Percentiles rank a stretch among this genome's conserved stretches.
phyloP scores from a whole-genome alignment of 2,113 vertebrate species.

The Argyrosomus japonicus region DNA sequence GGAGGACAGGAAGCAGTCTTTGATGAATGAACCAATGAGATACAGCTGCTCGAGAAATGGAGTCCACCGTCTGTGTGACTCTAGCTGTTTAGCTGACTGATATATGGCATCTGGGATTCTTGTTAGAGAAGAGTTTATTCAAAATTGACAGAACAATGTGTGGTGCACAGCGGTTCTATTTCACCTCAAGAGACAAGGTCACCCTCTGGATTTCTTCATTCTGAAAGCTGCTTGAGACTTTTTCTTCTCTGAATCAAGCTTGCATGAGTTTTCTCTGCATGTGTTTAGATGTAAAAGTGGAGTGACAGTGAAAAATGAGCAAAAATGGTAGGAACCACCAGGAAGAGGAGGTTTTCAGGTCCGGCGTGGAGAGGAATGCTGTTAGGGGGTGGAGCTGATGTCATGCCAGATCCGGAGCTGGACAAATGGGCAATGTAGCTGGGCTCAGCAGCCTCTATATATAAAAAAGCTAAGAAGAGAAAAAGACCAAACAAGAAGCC shows the following conservation, averaged over 20 bases:
- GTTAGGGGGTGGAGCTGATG: too few species aligned
- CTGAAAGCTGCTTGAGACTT: slow-evolving; percentile 10
- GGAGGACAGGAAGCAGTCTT: slow-evolving; percentile 76
- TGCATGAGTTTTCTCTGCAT: not conserved
- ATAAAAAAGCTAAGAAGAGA: too few species aligned
- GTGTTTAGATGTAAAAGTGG: not conserved
- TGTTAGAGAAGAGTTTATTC: slow-evolving; percentile 24
- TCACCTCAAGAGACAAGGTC: slow-evolving; percentile 1
- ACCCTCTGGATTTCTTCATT: slow-evolving; percentile 6
- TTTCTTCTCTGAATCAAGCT: not conserved
- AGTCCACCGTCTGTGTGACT: slow-evolving; percentile 40
- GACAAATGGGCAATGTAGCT: too few species aligned
- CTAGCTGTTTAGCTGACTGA: slow-evolving; percentile 57
- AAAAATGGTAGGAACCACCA: too few species aligned
- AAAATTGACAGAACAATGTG: slow-evolving; percentile 44
- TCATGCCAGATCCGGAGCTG: too few species aligned
- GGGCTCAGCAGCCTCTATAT: too few species aligned
- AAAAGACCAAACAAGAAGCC: too few species aligned
- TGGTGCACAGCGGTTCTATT: slow-evolving; percentile 1
- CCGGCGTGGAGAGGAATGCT: too few species aligned
- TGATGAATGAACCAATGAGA: slow-evolving; percentile 81
- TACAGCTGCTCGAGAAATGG: slow-evolving; percentile 54
- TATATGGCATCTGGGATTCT: slow-evolving; percentile 23
- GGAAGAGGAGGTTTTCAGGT: too few species aligned
- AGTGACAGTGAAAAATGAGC: too few species aligned